Base-by-base conservation (phyloP, 2,797 vertebrate species). In the Oophaga sylvatica region DNA sequence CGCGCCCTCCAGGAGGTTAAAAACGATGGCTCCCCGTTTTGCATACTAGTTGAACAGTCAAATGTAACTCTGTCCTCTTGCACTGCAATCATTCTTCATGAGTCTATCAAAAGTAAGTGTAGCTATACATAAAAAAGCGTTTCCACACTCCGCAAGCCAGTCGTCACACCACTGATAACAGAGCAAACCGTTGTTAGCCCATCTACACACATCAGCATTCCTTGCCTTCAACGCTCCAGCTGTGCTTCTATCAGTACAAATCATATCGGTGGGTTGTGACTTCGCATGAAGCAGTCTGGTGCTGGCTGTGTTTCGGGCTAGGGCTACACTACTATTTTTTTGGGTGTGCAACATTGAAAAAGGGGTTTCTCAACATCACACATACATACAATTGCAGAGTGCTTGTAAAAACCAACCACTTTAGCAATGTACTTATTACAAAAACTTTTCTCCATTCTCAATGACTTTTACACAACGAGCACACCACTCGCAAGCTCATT, bases 101-200 rank as follows among this genome's bases (percentile, higher is more conserved):
- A 95, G 87, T 95, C 95, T 92, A 91, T 97, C 93, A 96, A 96
- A 96, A 97, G 95, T 96, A 96, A 96, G 94, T 96, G 93, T 87
- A 89, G n/a, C 4, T 85, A 83, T 59, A 77, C 90, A 90, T 71
- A 90, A 79, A 89, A 20, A 17, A 53, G 35, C 45, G 31, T 26
- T 45, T 56, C 62, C 68, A 65, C 22, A 17, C 56, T 26, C 56
- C 11, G 31, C 65, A 53, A n/a, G 29, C 19, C n/a, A 22, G 1
- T 19, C 17, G 10, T 41, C 35, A 20, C 35, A 68, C 59, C 6
- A 10, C 5, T 56, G 12, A 67, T 13, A 16, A 19, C 60, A 45
- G 9, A 15, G 73, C 45, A 48, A 67, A 81, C 16, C 41, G 6
- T 8, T 10, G 1, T n/a, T 29, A 59, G 35, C 15, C 15, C 59